Evolutionary conservation across 2,113 vertebrate genomes (phyloP).

Genomic region (Willisornis vidua): DNA sequence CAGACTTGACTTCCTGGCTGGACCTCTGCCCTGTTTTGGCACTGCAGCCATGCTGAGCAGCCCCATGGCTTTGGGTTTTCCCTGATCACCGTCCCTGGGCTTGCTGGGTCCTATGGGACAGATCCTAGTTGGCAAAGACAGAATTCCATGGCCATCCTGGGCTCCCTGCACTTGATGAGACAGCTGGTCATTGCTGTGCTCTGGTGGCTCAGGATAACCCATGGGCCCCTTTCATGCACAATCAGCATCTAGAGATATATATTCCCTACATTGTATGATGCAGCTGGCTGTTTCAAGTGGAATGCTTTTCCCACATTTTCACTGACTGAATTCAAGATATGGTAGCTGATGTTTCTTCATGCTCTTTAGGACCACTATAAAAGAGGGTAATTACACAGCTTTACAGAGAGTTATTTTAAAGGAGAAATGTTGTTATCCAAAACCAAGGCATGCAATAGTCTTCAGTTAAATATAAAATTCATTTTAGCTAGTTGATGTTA

Average conservation of each 20-base stretch:
- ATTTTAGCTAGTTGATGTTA: not conserved
- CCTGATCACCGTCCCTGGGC: fast-evolving
- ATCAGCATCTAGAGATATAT: not conserved
- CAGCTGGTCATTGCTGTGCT: not conserved
- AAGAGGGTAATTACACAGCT: not conserved
- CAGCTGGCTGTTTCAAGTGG: not conserved
- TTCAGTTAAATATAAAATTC: not conserved
- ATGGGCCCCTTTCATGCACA: fast-evolving
- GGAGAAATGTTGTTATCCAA: not conserved
- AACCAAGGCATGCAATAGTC: not conserved
- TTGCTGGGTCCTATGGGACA: not conserved
- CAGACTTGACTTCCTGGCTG: not conserved
- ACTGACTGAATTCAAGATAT: not conserved
- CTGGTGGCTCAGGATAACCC: not conserved
- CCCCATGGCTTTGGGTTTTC: not conserved
- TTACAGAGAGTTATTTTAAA: not conserved
- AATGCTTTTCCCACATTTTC: not conserved
- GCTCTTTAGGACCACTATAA: not conserved
- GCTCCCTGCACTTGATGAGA: not conserved
- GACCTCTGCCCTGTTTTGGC: not conserved
- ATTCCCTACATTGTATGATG: not conserved
- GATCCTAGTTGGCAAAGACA: not conserved
- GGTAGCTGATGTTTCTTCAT: not conserved
- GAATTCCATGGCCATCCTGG: no score
- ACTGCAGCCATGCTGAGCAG: fast-evolving